A percentile compares a stretch with the other conserved stretches of the same genome.
Evolutionary conservation across 2,888 invertebrate genomes (phyloP).

Genomic region (Schizotus pectinicornis): DNA sequence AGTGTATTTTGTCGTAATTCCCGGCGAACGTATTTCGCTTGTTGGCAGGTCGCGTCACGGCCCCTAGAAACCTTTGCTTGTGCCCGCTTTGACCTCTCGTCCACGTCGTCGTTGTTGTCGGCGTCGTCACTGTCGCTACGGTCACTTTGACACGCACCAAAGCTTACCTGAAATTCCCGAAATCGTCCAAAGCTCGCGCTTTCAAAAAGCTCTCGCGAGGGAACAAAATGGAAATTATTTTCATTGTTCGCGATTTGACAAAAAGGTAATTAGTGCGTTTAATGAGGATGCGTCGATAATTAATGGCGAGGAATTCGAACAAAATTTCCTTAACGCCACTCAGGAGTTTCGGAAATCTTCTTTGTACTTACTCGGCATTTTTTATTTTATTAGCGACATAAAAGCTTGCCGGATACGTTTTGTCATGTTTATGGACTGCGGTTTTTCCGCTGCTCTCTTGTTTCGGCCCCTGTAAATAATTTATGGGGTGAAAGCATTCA

Average conservation of each 20-base stretch:
- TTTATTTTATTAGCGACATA: too few relatives aligned
- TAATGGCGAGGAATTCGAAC: too few relatives aligned
- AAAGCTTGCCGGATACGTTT: not conserved
- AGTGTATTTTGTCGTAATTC: constrained; percentile 24
- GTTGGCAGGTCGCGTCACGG: constrained; percentile 16
- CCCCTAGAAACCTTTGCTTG: constrained; percentile 7
- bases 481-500: too few relatives aligned
- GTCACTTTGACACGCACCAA: constrained; percentile 20
- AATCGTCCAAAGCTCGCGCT: not conserved
- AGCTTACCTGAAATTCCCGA: constrained; percentile 15
- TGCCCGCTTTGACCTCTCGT: constrained; percentile 16
- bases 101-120: constrained; percentile 13
- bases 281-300: too few relatives aligned
- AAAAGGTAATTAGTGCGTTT: too few relatives aligned
- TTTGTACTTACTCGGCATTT: too few relatives aligned
- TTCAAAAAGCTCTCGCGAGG: too few relatives aligned
- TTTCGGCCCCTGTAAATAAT: too few relatives aligned
- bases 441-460: not conserved
- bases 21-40: not conserved
- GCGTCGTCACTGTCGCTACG: constrained; percentile 10
- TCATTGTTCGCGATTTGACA: too few relatives aligned
- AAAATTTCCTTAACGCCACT: too few relatives aligned
- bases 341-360: too few relatives aligned
- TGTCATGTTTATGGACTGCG: constrained; percentile 3
- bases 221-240: too few relatives aligned